Base-by-base conservation (phyloP, 1,140 invertebrate genomes). In the Cotesia typhae region DNA sequence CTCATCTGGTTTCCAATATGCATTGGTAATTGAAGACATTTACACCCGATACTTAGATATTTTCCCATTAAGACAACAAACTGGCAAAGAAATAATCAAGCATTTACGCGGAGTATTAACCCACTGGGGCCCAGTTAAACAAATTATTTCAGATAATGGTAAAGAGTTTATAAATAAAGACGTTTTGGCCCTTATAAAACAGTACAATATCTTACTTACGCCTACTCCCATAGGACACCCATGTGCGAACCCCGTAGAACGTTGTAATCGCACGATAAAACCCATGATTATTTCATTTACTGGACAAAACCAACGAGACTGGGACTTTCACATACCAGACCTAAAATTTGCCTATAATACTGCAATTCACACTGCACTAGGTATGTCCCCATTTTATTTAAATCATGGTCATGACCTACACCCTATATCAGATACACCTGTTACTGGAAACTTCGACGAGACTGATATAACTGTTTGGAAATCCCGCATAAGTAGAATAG, bases 61-160 rank as follows among this genome's bases (percentile, higher is more conserved):
- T 12, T 20, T 61, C 9, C 1, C 60, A 5, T 35, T 61, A 20
- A 28, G n/a, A 28, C 10, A n/a, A 61, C 14, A 14, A 28, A 61
- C 60, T 28, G 12, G n/a, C 10, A n/a, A 61, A 61, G 28, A 20
- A 28, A 37, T 61, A 17, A 9, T 28, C 3, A 28, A 61, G 10
- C 4, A 61, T 17, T 28, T 61, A 28, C 60, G 20, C 10, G 9
- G 20, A 3, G 12, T 3, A 28, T 75, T 82, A 35, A 60, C 84
- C 3, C 67, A 82, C n/a, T 85, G 80, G 68, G 83, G 84, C 7
- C 9, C 80, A 9, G 78, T 81, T 5, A 51, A 83, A 47, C 12
- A 76, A 36, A 36, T 85, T 1, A 81, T 80, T 10, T 77, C 76
- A 37, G 83, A 85, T 37, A 86, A 84, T 67, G 83, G 83, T 9